phyloP scores from a whole-genome alignment of 2,113 vertebrate genomes.

The Pomatorhinus ruficollis region DNA sequence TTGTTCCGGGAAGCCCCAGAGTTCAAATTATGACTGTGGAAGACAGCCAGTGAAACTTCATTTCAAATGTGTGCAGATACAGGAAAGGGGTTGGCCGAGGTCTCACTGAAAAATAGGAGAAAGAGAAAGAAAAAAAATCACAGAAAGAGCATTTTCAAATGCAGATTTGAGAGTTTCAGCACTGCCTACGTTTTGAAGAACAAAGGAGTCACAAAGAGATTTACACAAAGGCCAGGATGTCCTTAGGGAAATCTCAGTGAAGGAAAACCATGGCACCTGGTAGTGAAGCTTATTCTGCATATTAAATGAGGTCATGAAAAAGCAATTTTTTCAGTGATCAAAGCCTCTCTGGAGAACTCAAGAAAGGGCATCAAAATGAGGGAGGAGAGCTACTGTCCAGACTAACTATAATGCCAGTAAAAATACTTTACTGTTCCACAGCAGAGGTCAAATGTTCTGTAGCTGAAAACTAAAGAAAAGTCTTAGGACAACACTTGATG shows the following conservation, averaged over 20 bases:
- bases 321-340: constrained; percentile 20
- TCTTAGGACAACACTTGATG: background rate
- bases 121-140: background rate
- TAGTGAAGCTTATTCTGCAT: constrained; percentile 43
- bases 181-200: constrained; percentile 7
- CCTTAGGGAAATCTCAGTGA: background rate
- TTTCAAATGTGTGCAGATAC: background rate
- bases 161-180: background rate
- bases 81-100: background rate
- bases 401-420: background rate
- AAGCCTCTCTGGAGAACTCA: background rate
- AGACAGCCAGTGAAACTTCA: background rate
- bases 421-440: background rate
- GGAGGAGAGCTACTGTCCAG: background rate
- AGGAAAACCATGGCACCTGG: background rate
- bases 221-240: background rate
- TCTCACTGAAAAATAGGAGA: background rate
- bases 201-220: background rate
- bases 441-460: background rate
- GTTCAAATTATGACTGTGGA: background rate
- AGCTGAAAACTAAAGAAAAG: background rate
- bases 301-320: constrained; percentile 18
- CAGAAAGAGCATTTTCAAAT: background rate
- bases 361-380: background rate
- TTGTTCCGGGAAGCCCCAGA: background rate